A percentile compares a stretch with the other conserved stretches of the same genome.
Conservation (phyloP, 1,140 invertebrate species). For the Drosophila sechellia region DNA sequence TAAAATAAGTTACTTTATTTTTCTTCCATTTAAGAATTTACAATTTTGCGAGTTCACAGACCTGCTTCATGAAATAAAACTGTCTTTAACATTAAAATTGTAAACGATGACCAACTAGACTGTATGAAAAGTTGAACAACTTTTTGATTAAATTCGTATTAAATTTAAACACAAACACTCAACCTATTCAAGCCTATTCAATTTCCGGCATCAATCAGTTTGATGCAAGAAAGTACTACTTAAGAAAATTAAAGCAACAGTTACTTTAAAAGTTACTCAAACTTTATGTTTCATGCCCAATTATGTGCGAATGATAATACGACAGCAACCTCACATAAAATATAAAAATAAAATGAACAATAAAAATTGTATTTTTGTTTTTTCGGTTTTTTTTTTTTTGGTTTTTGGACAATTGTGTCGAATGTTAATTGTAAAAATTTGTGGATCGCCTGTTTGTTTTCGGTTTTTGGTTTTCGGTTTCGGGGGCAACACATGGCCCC, state of each 20-base stretch:
- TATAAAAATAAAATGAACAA: slow-evolving; percentile 57
- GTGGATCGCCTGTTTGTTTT: slow-evolving; percentile 8
- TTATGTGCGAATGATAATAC: slow-evolving; percentile 68
- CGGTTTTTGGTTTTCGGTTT: slow-evolving; percentile 21
- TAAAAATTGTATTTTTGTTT: slow-evolving; percentile 3
- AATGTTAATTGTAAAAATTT: slow-evolving; percentile 47
- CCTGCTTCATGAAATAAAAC: too few relatives aligned
- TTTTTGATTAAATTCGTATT: neutral
- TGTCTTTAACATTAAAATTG: too few relatives aligned
- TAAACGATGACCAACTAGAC: too few relatives aligned
- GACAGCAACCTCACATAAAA: slow-evolving; percentile 46
- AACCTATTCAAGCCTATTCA: neutral
- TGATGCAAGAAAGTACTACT: neutral
- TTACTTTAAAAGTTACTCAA: slow-evolving; percentile 22
- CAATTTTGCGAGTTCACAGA: too few relatives aligned
- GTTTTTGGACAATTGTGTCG: slow-evolving; percentile 48
- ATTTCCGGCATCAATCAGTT: slow-evolving; percentile 3
- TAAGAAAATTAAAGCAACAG: slow-evolving; percentile 10
- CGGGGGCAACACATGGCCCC: slow-evolving; percentile 70
- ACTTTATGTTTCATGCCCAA: slow-evolving; percentile 66
- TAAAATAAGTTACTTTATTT: too few relatives aligned
- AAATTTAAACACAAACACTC: neutral
- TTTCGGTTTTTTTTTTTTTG: neutral
- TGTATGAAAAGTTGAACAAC: neutral
- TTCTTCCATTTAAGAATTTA: too few relatives aligned